A percentile compares a stretch with the other conserved stretches of the same genome.
Conservation (phyloP, 1,140 invertebrate species). For the Eriocheir sinensis region DNA sequence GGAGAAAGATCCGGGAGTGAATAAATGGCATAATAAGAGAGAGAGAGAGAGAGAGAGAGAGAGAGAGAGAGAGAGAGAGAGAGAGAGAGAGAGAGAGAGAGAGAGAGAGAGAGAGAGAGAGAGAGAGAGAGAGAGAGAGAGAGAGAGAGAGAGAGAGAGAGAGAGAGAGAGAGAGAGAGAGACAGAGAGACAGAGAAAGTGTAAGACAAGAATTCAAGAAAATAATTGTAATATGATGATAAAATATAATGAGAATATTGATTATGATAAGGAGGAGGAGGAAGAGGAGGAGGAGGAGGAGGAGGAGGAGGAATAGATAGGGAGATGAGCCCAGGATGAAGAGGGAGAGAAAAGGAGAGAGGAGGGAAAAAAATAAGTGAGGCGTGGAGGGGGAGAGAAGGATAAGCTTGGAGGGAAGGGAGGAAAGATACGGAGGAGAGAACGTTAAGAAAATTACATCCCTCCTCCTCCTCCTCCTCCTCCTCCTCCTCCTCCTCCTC, state of each 20-base stretch:
- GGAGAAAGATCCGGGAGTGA: no score
- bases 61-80: conserved; percentile 47
- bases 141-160: no score
- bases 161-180: no score
- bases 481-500: no score
- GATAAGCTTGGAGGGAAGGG: background rate
- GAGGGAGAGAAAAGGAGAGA: conserved; percentile 23
- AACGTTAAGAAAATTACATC: background rate
- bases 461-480: no score
- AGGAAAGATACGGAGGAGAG: background rate
- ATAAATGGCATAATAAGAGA: background rate
- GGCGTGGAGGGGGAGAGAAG: background rate
- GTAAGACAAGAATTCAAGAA: no score
- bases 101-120: background rate
- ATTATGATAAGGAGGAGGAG: no score
- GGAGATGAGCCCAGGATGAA: no score
- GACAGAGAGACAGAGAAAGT: no score
- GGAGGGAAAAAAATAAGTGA: no score
- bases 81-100: conserved; percentile 41
- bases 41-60: background rate
- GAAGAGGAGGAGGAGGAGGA: background rate
- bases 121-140: conserved; percentile 8
- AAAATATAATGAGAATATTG: no score
- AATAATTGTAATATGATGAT: no score
- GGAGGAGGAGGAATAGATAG: background rate